A percentile compares a stretch with the other conserved stretches of the same genome.
Conservation (phyloP, 2,797 vertebrate genomes). For the Phalanger gymnotis region DNA sequence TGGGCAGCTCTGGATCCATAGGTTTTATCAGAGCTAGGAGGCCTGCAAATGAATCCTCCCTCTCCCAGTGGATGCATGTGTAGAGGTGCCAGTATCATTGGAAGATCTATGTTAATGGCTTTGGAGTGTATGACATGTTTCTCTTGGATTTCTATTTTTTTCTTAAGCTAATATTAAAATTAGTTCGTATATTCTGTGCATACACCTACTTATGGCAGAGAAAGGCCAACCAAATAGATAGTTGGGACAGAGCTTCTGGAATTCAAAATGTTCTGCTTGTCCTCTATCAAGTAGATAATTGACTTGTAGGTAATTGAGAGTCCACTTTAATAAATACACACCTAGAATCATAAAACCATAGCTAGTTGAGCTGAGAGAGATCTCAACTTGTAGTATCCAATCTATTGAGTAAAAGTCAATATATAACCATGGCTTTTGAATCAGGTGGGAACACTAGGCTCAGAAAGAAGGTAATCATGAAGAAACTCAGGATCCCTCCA, state of each 20-base stretch:
- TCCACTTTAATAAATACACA: background rate
- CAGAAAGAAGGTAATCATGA: background rate
- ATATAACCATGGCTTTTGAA: background rate
- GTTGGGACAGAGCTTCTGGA: background rate
- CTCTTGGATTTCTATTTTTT: conserved; percentile 5
- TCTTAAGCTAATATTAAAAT: conserved; percentile 3
- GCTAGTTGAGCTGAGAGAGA: background rate
- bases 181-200: background rate
- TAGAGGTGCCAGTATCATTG: too few species aligned
- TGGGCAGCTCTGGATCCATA: background rate
- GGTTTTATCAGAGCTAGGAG: background rate
- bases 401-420: background rate
- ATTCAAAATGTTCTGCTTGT: background rate
- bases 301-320: conserved; percentile 13
- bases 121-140: background rate
- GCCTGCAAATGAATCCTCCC: background rate
- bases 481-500: background rate
- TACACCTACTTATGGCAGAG: background rate
- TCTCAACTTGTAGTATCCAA: background rate
- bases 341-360: background rate
- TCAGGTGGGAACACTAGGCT: background rate
- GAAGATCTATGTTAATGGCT: background rate
- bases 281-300: background rate
- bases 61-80: background rate
- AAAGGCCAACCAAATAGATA: background rate